phyloP scores from a whole-genome alignment of 2,888 invertebrate genomes.

The Nasonia oneida region DNA sequence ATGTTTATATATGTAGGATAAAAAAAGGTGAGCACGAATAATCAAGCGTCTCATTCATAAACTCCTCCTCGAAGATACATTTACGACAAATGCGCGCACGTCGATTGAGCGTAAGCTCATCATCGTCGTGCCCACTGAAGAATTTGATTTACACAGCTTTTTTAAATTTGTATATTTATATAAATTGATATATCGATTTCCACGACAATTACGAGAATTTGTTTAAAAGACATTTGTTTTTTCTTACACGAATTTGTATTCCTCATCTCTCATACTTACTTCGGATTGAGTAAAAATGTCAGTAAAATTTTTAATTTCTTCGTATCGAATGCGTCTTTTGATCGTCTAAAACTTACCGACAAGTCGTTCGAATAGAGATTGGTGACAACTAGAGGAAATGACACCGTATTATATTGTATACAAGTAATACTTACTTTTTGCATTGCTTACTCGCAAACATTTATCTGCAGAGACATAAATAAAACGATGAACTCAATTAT shows the following conservation, averaged over 20 bases:
- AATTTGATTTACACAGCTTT: constrained; percentile 35
- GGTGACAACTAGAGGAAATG: constrained; percentile 13
- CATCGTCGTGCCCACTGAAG: constrained; percentile 22
- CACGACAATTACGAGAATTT: constrained; percentile 39
- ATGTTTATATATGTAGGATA: constrained; percentile 48
- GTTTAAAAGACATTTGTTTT: constrained; percentile 14
- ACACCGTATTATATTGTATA: neutral
- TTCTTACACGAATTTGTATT: constrained; percentile 20
- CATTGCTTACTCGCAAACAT: constrained; percentile 43
- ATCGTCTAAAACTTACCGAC: neutral
- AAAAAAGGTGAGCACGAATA: constrained; percentile 43
- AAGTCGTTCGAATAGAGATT: constrained; percentile 18
- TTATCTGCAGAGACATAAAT: constrained; percentile 20
- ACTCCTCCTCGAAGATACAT: neutral
- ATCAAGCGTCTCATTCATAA: constrained; percentile 31
- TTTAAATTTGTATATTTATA: constrained; percentile 39
- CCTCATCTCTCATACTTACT: neutral
- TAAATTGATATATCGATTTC: constrained; percentile 49
- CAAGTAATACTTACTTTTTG: constrained; percentile 3
- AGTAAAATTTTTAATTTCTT: constrained; percentile 10
- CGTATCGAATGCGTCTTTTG: neutral
- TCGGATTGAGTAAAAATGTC: constrained; percentile 1
- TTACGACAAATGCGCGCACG: neutral
- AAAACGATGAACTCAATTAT: constrained; percentile 13
- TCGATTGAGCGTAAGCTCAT: constrained; percentile 29